Evolutionary conservation across 2,113 vertebrate genomes (phyloP), one percentile per base, ranked within the genome.

Genomic region (Heptranchias perlo): DNA sequence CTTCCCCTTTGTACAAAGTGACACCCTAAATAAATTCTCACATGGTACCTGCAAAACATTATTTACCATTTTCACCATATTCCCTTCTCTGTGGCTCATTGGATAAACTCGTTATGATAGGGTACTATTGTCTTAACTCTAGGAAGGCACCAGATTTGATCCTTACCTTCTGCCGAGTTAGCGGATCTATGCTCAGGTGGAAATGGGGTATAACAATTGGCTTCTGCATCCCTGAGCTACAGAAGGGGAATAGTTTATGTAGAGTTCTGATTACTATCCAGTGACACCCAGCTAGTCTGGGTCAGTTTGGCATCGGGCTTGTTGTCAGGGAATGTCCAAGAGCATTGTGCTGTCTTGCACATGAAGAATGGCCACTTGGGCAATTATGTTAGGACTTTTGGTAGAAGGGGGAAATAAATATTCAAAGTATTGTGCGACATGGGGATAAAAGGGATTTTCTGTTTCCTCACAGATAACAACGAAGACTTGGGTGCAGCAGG

Each of bases 391-490:
- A 44, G 18, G 4, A 94, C 47, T 3, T 91, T 64, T 23, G 39
- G 54, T 61, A n/a, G 84, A 23, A 52, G 16, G 58, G 44, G 62
- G 62, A 31, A 49, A 65, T 67, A 69, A 69, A 73, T 35, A 76
- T 61, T 39, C n/a, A n/a, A n/a, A 92, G 61, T 95, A 52, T 14
- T 39, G 28, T 35, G 49, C 35, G 8, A 95, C 65, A 35, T 47
- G 4, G 18, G 39, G n/a, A 52, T 49, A 91, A 89, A 52, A 28
- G 11, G 35, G 49, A 54, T 82, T 35, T 67, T 31, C 0, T 0
- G 87, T 96, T 76, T 94, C 6, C 1, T 97, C 52, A n/a, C 97
- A 99, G 99, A 98, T 99, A 96, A 96, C 97, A 1, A 96, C 97
- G 86, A 98, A 97, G 58, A 97, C 84, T 97, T 4, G 67, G 35